Conservation (phyloP, 2,888 invertebrate genomes). For the Ormyrus labotus region DNA sequence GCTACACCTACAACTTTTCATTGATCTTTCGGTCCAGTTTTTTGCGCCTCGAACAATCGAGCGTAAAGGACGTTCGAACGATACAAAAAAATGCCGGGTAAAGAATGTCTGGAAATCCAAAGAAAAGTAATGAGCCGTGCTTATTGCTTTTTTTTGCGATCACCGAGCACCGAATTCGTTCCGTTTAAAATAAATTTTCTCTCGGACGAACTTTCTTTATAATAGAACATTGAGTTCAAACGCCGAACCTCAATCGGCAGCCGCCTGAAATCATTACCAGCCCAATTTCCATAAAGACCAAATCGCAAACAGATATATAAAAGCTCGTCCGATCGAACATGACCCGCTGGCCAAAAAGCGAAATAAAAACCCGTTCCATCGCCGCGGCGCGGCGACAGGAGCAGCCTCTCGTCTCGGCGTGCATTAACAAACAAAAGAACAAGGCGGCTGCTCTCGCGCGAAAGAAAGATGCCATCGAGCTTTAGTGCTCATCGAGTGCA, state of each 20-base stretch:
- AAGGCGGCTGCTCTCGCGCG: not conserved
- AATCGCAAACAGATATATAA: not conserved
- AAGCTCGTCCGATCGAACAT: not conserved
- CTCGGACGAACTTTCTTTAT: not conserved
- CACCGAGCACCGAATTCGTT: not conserved
- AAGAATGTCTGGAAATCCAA: too few species aligned
- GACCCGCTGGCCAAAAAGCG: not conserved
- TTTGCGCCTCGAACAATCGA: conserved; percentile 21
- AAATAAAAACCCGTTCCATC: too few species aligned
- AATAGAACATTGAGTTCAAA: not conserved
- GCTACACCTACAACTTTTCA: not conserved
- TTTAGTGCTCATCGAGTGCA: conserved; percentile 13
- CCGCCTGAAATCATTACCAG: not conserved
- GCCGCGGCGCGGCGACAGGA: too few species aligned
- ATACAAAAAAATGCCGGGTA: conserved; percentile 19
- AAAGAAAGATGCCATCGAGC: conserved; percentile 30
- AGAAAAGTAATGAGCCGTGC: conserved; percentile 31
- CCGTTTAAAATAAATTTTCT: not conserved
- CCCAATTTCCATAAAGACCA: not conserved
- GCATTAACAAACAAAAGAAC: not conserved
- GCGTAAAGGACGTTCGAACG: conserved; percentile 40
- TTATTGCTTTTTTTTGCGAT: conserved; percentile 22
- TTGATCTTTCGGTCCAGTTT: conserved; percentile 2
- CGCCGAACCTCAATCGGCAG: not conserved
- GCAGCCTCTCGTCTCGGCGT: too few species aligned